A percentile compares a stretch with the other conserved stretches of the same genome.
phyloP scores from a whole-genome alignment of 30 jellyfish, hydroid and myxozoan genomes.

The Cassiopea xamachana region DNA sequence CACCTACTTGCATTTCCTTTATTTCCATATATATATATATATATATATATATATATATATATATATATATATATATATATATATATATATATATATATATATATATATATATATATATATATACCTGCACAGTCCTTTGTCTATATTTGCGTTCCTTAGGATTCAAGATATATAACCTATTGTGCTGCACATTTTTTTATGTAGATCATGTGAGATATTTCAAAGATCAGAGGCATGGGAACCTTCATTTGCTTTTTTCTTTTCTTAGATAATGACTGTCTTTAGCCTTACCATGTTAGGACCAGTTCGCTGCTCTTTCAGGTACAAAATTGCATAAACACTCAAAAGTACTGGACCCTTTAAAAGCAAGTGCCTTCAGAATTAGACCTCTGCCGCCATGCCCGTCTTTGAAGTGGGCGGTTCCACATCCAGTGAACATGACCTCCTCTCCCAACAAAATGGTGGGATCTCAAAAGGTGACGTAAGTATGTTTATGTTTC shows the following conservation, averaged over 20 bases:
- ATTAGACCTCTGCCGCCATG: constrained; percentile 89
- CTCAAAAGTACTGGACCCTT: constrained; percentile 87
- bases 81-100: too few relatives aligned
- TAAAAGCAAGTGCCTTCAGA: constrained; percentile 54
- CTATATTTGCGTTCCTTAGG: too few relatives aligned
- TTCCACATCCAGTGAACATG: constrained; percentile 71
- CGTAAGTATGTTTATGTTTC: constrained; percentile 43
- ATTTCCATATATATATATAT: too few relatives aligned
- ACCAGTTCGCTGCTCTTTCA: constrained; percentile 1
- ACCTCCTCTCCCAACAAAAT: constrained; percentile 59
- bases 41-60: too few relatives aligned
- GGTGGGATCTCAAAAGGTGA: constrained; percentile 72
- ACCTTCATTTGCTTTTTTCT: too few relatives aligned
- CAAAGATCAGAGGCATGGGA: too few relatives aligned
- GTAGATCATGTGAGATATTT: too few relatives aligned
- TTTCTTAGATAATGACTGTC: not conserved
- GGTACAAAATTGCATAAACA: constrained; percentile 85
- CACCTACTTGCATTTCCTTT: not conserved
- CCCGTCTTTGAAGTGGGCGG: constrained; percentile 94
- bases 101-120: too few relatives aligned
- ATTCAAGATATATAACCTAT: too few relatives aligned
- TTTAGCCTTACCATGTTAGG: not conserved
- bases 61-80: too few relatives aligned
- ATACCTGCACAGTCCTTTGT: too few relatives aligned
- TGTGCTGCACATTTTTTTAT: too few relatives aligned